Evolutionary conservation across 2,888 invertebrate genomes (phyloP).

Genomic region (Drosophila demipolita): DNA sequence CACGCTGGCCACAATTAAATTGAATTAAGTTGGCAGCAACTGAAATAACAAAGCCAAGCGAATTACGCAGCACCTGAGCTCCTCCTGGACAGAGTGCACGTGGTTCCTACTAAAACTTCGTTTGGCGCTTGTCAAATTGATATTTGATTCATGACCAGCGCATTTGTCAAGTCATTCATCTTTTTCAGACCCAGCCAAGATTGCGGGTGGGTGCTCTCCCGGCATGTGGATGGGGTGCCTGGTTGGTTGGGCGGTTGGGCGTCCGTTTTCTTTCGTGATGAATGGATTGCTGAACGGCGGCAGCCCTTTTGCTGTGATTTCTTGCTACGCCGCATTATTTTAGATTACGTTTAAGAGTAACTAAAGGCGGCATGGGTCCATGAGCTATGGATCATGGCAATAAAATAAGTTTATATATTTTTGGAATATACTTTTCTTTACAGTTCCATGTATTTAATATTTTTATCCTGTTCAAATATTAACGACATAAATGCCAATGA

Average conservation of each 20-base stretch:
- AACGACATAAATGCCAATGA: not conserved
- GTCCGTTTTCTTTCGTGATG: slow-evolving; percentile 52
- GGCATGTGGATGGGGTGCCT: not conserved
- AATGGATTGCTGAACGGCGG: slow-evolving; percentile 64
- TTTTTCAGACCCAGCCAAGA: slow-evolving; percentile 55
- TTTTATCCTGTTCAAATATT: not conserved
- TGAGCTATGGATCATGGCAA: slow-evolving; percentile 18
- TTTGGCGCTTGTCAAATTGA: slow-evolving; percentile 81
- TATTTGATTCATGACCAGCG: slow-evolving; percentile 83
- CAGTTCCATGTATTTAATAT: not conserved
- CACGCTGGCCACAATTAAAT: slow-evolving; percentile 78
- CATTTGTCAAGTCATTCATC: slow-evolving; percentile 83
- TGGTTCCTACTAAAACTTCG: slow-evolving; percentile 37
- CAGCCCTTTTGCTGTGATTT: slow-evolving; percentile 69
- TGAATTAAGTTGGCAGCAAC: slow-evolving; percentile 66
- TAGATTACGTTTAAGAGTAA: slow-evolving; percentile 31
- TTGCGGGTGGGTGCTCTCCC: slow-evolving; percentile 7
- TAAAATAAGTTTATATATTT: not conserved
- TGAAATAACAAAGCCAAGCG: slow-evolving; percentile 30
- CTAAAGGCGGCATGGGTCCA: slow-evolving; percentile 7
- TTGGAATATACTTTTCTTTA: not conserved
- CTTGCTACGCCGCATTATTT: slow-evolving; percentile 60
- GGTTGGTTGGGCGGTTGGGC: slow-evolving; percentile 15
- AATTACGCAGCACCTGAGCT: slow-evolving; percentile 62
- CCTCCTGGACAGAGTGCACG: slow-evolving; percentile 12